Evolutionary conservation across 2,797 vertebrate genomes (phyloP), one percentile per base, ranked within the genome.

Genomic region (Odontamblyopus lacepedii): DNA sequence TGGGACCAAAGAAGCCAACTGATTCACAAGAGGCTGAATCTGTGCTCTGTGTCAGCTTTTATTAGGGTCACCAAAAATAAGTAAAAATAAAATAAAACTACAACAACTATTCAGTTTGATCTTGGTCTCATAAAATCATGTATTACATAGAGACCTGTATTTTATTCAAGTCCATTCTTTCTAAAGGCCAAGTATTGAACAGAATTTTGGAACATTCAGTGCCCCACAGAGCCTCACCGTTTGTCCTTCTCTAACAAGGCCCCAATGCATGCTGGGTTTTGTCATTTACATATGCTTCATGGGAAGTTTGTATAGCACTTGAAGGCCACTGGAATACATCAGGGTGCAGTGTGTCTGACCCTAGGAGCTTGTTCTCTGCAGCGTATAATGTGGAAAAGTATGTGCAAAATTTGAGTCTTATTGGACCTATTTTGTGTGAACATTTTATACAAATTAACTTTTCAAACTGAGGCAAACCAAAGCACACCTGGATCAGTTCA

Each of bases 1-100:
- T 88, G 88, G 88, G 91, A 92, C 90, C 85, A 88, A 92, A 93
- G 90, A 26, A 57, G 55, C 88, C 91, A 91, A 91, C 85, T 72
- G 89, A 91, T 92, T 85, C 85, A 81, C 80, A 83, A 81, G 79
- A 81, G 87, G 79, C 83, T 83, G 84, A 90, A 89, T 86, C 67
- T 38, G 81, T 84, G 83, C 79, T 50, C 81, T 61, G 65, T 50
- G 90, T 90, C 92, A 78, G 80, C 79, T 91, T 83, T 66, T 78
- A 84, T 93, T 92, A 90, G 89, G 87, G 80, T 83, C 85, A 70
- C 29, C 75, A 79, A 66, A 78, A 77, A 82, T 63, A 73, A 9
- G 8, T 38, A 81, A 83, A n/a, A 57, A 57, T 5, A 57, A 57
- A 57, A 57, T 27, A 26, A 57, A 57, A 4, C 23, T 57, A 26